These are phyloP conservation scores for Aphrophora alni DNA, from an alignment of 2,888 invertebrate species.

Conservation along the genomic window DNA sequence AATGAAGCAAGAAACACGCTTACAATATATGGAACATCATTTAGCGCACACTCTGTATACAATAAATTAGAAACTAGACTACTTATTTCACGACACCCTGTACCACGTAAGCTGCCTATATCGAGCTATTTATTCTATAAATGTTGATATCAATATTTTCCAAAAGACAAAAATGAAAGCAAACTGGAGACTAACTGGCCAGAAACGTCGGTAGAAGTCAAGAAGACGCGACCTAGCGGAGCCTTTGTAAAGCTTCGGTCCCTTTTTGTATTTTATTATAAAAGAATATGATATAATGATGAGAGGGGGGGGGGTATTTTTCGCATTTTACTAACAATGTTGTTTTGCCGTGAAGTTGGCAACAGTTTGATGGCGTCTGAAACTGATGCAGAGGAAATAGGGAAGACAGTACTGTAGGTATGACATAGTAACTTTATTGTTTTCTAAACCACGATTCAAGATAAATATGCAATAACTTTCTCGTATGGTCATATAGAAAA, in stretches of 20 bases:
- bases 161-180: background rate
- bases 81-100: background rate
- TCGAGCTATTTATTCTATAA: background rate
- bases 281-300: background rate
- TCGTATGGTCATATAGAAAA: too few species aligned
- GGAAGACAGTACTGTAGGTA: too few species aligned
- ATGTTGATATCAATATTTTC: background rate
- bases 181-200: background rate
- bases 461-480: too few species aligned
- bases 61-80: too few species aligned
- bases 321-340: slow-evolving; percentile 6
- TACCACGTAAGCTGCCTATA: too few species aligned
- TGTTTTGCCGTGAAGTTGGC: slow-evolving; percentile 9
- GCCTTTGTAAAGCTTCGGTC: background rate
- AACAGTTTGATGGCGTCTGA: background rate
- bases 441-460: too few species aligned
- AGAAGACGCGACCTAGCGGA: background rate
- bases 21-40: too few species aligned
- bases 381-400: background rate
- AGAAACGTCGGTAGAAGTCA: background rate
- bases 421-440: too few species aligned
- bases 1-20: too few species aligned
- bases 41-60: too few species aligned
- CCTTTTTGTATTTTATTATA: background rate
- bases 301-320: background rate